These are phyloP conservation scores for Phyllopteryx taeniolatus DNA, from an alignment of 2,113 vertebrate genomes.

Conservation along the genomic window DNA sequence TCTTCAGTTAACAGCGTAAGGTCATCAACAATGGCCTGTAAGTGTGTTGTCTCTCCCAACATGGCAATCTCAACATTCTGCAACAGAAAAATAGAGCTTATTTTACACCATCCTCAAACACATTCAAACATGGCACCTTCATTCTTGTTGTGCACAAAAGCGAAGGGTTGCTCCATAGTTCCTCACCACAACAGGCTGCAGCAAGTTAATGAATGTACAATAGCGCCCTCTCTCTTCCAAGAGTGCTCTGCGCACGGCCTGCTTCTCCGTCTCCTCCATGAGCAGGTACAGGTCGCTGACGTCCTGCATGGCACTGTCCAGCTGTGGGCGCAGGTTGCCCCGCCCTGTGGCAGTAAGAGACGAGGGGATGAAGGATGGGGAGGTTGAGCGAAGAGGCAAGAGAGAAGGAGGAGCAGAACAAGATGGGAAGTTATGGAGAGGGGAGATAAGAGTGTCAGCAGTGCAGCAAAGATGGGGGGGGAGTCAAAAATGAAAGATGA, in stretches of 20 bases:
- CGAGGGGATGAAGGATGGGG: neutral
- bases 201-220: constrained; percentile 89
- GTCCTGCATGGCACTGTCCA: constrained; percentile 94
- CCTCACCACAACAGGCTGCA: constrained; percentile 94
- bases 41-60: constrained; percentile 94
- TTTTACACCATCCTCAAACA: neutral
- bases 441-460: constrained; percentile 62
- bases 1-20: constrained; percentile 87
- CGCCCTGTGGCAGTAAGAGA: constrained; percentile 73
- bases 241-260: constrained; percentile 92
- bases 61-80: constrained; percentile 94
- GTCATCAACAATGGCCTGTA: constrained; percentile 97
- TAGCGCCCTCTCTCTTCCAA: constrained; percentile 92
- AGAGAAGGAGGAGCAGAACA: constrained; percentile 14
- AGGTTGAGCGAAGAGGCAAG: constrained; percentile 18
- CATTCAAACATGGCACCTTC: neutral
- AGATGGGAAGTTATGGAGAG: constrained; percentile 20
- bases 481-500: constrained; percentile 53
- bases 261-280: constrained; percentile 97
- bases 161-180: neutral
- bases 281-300: constrained; percentile 95
- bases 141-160: neutral
- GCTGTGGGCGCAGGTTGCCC: constrained; percentile 93
- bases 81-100: neutral
- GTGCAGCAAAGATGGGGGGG: constrained; percentile 56